Percentiles rank a stretch among this genome's conserved stretches.
phyloP scores from a whole-genome alignment of 1,140 invertebrate species.

The Macrostomum lignano region DNA sequence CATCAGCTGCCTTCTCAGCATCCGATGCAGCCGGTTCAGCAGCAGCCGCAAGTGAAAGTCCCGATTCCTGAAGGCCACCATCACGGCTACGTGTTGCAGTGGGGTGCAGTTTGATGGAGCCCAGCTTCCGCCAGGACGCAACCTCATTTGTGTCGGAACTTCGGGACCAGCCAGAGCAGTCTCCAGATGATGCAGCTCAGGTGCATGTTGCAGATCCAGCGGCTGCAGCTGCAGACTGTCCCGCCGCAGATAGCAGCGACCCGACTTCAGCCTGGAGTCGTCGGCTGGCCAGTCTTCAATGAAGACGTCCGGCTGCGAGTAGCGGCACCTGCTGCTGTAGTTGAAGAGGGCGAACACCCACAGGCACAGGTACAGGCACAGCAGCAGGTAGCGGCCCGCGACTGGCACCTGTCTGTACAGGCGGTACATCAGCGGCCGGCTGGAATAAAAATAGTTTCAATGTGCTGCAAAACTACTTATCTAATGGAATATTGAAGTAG shows the following conservation, averaged over 20 bases:
- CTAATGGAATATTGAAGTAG: too few relatives aligned
- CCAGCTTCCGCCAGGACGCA: constrained; percentile 40
- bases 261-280: too few relatives aligned
- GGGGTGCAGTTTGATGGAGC: constrained; percentile 41
- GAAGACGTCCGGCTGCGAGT: constrained; percentile 11
- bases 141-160: constrained; percentile 27
- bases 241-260: constrained; percentile 13
- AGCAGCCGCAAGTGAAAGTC: constrained; percentile 24
- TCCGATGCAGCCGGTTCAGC: constrained; percentile 16
- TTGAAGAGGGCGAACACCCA: constrained; percentile 13
- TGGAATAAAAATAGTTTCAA: too few relatives aligned
- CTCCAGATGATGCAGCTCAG: too few relatives aligned
- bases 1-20: constrained; percentile 17
- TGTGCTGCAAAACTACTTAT: too few relatives aligned
- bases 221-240: background rate
- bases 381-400: too few relatives aligned
- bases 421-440: too few relatives aligned
- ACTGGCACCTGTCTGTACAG: too few relatives aligned
- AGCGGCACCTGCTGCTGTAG: constrained; percentile 11
- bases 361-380: constrained; percentile 5
- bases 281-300: constrained; percentile 14
- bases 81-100: constrained; percentile 32
- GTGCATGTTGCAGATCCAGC: too few relatives aligned
- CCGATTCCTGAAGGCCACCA: constrained; percentile 21
- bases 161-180: constrained; percentile 14